Evolutionary conservation across 1,140 invertebrate genomes (phyloP), one percentile per base, ranked within the genome.

Genomic region (Pseudomyrmex flavicornis): DNA sequence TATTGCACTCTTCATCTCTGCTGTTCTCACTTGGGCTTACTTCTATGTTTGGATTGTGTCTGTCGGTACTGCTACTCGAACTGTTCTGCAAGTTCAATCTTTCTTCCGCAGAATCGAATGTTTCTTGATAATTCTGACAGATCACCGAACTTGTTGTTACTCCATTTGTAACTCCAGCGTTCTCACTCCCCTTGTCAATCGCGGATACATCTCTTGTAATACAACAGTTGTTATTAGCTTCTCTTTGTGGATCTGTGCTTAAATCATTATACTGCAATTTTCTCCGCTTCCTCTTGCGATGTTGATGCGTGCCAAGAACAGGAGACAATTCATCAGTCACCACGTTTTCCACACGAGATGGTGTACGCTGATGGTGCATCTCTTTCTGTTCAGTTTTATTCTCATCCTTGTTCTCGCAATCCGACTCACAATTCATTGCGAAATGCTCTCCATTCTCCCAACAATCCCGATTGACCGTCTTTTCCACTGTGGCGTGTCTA

Each of bases 31-130:
- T 83, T 3, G 74, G 58, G 1, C 61, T 50, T 17, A 46, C 68
- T 54, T 88, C 77, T 63, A 89, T 87, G 2, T 44, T 59, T 15
- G 26, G 7, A 20, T 17, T 35, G 15, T 52, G 52, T 50, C 58
- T 58, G n/a, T 72, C 20, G 26, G 26, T 48, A 0, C 10, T 13
- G 5, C 56, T 20, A 15, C 65, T 62, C 3, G 74, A 63, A 12
- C 65, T 73, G 9, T 84, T 58, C 3, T 68, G 46, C 8, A 84
- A 75, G 13, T 17, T 56, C 56, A 66, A n/a, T 26, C 5, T 59
- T 8, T 44, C 56, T 1, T 50, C 20, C 1, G 1, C 0, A 0
- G 58, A 20, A 2, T 44, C 35, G n/a, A 22, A 12, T 5, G 22
- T 50, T 2, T 1, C 26, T 7, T 17, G 48, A n/a, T 46, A 63